Conservation (phyloP, 2,888 invertebrate species). For the Pterostichus niger region DNA sequence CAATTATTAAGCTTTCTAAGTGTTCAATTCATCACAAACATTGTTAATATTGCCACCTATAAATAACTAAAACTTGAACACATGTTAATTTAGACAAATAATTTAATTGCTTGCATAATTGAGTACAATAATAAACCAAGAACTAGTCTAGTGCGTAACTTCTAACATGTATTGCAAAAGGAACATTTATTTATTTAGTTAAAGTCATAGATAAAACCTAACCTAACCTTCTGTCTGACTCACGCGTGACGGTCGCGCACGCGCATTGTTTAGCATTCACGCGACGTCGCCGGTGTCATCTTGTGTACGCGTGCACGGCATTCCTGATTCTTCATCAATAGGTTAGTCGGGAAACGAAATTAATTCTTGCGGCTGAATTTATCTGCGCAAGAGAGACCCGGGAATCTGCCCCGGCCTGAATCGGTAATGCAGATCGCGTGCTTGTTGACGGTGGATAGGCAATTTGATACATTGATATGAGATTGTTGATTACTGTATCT, state of each 20-base stretch:
- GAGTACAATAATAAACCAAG: slow-evolving; percentile 28
- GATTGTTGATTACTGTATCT: neutral
- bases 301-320: slow-evolving; percentile 55
- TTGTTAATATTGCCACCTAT: slow-evolving; percentile 9
- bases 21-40: slow-evolving; percentile 38
- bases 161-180: neutral
- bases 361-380: slow-evolving; percentile 59
- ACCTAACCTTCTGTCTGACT: neutral
- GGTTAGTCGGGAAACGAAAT: slow-evolving; percentile 62
- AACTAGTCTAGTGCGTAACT: slow-evolving; percentile 1
- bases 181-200: neutral
- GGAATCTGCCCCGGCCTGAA: neutral
- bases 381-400: neutral
- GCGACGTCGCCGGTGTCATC: slow-evolving; percentile 41
- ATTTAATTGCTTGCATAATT: slow-evolving; percentile 40
- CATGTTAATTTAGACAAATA: slow-evolving; percentile 51
- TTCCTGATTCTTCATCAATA: slow-evolving; percentile 63
- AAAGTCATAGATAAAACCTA: neutral
- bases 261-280: slow-evolving; percentile 34
- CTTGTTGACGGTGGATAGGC: neutral
- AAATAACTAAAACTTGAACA: slow-evolving; percentile 21
- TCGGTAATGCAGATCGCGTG: slow-evolving; percentile 47
- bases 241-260: slow-evolving; percentile 11
- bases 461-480: slow-evolving; percentile 13
- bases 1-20: slow-evolving; percentile 24